phyloP scores from a whole-genome alignment of 2,888 invertebrate genomes.

The Monopis laevigella region DNA sequence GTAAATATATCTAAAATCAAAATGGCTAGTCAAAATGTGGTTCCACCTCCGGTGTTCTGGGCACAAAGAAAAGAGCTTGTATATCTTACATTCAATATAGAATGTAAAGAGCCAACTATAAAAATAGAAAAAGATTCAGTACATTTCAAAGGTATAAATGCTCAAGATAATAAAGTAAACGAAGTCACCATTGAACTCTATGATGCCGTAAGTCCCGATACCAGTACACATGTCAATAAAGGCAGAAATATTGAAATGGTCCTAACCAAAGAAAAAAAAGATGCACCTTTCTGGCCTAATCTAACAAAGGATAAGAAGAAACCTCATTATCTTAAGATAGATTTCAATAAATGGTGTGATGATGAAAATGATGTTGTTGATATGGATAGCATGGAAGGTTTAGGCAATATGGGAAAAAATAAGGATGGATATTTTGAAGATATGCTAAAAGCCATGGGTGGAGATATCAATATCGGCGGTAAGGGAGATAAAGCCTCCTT shows the following conservation, averaged over 20 bases:
- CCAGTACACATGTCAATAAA: conserved; percentile 75
- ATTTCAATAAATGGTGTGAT: conserved; percentile 98
- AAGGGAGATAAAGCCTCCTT: conserved; percentile 69
- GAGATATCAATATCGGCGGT: conserved; percentile 29
- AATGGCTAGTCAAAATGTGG: conserved; percentile 60
- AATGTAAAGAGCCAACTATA: conserved; percentile 86
- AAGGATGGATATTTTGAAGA: conserved; percentile 76
- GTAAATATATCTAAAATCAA: conserved; percentile 18
- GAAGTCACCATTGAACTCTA: conserved; percentile 89
- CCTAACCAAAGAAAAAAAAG: conserved; percentile 75
- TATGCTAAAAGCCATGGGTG: conserved; percentile 80
- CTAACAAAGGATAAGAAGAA: conserved; percentile 89
- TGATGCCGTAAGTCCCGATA: conserved; percentile 83
- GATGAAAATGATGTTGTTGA: conserved; percentile 90
- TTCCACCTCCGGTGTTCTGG: conserved; percentile 90
- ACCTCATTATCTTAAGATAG: conserved; percentile 95
- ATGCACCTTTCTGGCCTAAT: conserved; percentile 87
- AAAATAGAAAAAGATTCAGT: conserved; percentile 79
- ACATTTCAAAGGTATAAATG: conserved; percentile 86
- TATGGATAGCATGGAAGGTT: conserved; percentile 30
- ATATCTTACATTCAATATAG: conserved; percentile 90
- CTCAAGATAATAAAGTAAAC: conserved; percentile 84
- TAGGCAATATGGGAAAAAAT: too few species aligned
- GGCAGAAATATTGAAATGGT: conserved; percentile 80
- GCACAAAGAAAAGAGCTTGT: conserved; percentile 87